Evolutionary conservation across 1,140 invertebrate species (phyloP).

Genomic region (Atta cephalotes): DNA sequence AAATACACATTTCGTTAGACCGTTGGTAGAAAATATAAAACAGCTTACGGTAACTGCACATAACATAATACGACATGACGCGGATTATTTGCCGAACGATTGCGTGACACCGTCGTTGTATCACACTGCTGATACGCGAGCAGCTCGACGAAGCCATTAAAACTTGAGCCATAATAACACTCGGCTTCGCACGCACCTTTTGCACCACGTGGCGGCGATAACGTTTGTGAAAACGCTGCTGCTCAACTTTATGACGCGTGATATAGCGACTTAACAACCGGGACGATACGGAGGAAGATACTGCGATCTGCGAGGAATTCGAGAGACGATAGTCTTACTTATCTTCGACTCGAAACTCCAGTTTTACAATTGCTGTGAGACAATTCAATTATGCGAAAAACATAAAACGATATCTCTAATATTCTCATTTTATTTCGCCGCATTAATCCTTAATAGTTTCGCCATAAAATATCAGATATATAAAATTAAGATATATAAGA

Average conservation of each 20-base stretch:
- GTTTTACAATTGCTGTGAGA: not conserved
- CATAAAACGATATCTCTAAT: not conserved
- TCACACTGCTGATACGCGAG: constrained; percentile 58
- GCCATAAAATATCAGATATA: not conserved
- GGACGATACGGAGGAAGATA: constrained; percentile 52
- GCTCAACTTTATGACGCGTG: constrained; percentile 74
- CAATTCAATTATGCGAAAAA: not conserved
- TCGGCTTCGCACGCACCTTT: constrained; percentile 75
- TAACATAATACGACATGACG: constrained; percentile 18
- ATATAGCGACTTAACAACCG: constrained; percentile 66
- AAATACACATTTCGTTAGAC: not conserved
- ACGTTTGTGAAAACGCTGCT: constrained; percentile 71
- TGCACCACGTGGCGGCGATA: constrained; percentile 72
- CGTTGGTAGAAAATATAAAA: constrained; percentile 5
- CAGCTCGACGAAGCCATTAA: constrained; percentile 71
- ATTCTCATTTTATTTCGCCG: not conserved
- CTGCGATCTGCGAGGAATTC: constrained; percentile 20
- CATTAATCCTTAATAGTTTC: not conserved
- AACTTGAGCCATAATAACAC: constrained; percentile 76
- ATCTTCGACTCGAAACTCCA: not conserved
- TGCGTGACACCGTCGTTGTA: constrained; percentile 61
- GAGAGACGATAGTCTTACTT: not conserved
- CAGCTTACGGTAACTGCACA: not conserved
- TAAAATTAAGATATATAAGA: not conserved
- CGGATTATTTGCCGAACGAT: constrained; percentile 69